Base-by-base conservation (phyloP, 2,888 invertebrate genomes). In the Mythimna albipuncta region DNA sequence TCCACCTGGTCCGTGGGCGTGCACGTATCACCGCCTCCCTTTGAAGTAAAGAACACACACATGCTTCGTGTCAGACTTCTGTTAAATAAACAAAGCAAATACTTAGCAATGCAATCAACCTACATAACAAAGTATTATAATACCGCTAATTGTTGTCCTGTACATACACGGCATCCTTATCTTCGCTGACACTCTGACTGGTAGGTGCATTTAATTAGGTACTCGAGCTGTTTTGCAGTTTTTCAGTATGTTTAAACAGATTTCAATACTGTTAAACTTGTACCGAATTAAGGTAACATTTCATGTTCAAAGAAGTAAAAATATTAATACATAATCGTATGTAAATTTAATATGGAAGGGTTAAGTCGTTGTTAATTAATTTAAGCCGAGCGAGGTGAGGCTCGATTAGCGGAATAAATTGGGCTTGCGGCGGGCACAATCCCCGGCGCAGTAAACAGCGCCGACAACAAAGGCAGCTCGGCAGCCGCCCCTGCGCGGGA, bases 401-500 rank as follows among this genome's bases (percentile, higher is more conserved):
- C 92, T 93, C 93, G 94, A 95, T 95, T 95, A 94, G 94, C 92
- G 90, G 92, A 94, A 94, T 95, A 94, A 95, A 95, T 95, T 94
- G 94, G 89, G 93, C 92, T 94, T 93, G 93, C 91, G 92, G 93
- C 90, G 90, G 89, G 89, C 91, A 90, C 91, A 92, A 92, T 92
- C 93, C 94, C 93, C 88, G 88, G 87, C 92, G 92, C 91, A 91
- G 94, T 94, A 92, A 93, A 94, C 93, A 94, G 91, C 88, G 91
- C 89, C 92, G 91, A 92, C 94, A 94, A 95, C 95, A 95, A 94
- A 95, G 93, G 93, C 92, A 90, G 87, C 89, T 89, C 91, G 89
- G 90, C 90, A 89, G 89, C 86, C 87, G 77, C 91, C 91, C 90
- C 86, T 77, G 86, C 88, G 86, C 90, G 90, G 90, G 88, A 88